Conservation (phyloP, 2,888 invertebrate species). For the Orchestes rusci region DNA sequence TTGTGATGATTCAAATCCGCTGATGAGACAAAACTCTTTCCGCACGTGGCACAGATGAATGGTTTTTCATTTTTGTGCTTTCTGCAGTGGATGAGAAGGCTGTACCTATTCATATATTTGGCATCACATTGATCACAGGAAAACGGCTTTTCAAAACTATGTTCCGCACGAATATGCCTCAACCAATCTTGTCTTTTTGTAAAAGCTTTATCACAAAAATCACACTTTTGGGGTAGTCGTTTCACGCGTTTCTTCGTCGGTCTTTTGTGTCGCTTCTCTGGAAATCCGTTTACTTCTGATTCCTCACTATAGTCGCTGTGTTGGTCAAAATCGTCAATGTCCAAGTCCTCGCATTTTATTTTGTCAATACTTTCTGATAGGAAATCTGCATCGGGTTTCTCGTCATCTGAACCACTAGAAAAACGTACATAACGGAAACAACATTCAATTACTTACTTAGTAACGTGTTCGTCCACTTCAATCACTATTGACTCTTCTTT, state of each 20-base stretch:
- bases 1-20: conserved; percentile 33
- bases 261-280: not conserved
- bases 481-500: not conserved
- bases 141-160: conserved; percentile 33
- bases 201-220: conserved; percentile 32
- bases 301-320: not conserved
- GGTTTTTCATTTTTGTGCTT: conserved; percentile 33
- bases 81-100: conserved; percentile 31
- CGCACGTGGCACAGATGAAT: conserved; percentile 31
- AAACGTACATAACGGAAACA: not conserved
- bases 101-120: conserved; percentile 29
- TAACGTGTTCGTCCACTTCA: not conserved
- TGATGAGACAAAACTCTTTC: conserved; percentile 39
- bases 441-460: not conserved
- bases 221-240: conserved; percentile 29
- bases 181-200: conserved; percentile 29
- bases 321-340: not conserved
- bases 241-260: conserved; percentile 11
- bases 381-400: too few relatives aligned
- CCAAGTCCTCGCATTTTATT: too few relatives aligned
- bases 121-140: conserved; percentile 33
- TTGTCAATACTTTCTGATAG: too few relatives aligned
- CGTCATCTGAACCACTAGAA: not conserved
- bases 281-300: not conserved
- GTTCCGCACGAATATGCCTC: conserved; percentile 30